Evolutionary conservation across 2,797 vertebrate genomes (phyloP).

Genomic region (Microcaecilia unicolor): DNA sequence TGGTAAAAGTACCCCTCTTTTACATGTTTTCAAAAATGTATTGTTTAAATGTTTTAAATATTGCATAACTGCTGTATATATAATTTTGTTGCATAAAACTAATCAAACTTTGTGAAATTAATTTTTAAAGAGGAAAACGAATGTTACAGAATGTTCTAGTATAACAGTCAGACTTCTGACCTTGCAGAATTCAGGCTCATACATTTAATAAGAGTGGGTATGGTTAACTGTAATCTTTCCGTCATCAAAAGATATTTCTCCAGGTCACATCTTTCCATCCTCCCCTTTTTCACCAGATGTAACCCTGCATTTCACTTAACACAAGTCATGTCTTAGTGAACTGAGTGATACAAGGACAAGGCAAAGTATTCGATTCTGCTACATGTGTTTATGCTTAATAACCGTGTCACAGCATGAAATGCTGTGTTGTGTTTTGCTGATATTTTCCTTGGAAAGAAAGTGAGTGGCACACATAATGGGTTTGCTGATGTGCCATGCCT

Average conservation of each 20-base stretch:
- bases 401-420: too few species aligned
- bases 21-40: too few species aligned
- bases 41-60: too few species aligned
- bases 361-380: not conserved
- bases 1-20: too few species aligned
- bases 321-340: conserved; percentile 1
- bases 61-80: too few species aligned
- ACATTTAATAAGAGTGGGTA: not conserved
- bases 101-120: too few species aligned
- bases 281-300: not conserved
- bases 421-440: too few species aligned
- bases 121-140: conserved; percentile 16
- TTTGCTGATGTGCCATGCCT: too few species aligned
- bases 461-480: too few species aligned
- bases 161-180: not conserved
- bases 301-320: not conserved
- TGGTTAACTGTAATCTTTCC: not conserved
- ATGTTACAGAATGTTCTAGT: not conserved
- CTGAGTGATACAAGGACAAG: not conserved
- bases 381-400: not conserved
- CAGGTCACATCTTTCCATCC: not conserved
- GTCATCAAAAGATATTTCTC: not conserved
- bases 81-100: too few species aligned
- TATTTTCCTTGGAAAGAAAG: too few species aligned
- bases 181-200: not conserved